These are phyloP conservation scores for Glyptemys insculpta DNA, from an alignment of 2,797 vertebrate genomes.

Conservation along the genomic window DNA sequence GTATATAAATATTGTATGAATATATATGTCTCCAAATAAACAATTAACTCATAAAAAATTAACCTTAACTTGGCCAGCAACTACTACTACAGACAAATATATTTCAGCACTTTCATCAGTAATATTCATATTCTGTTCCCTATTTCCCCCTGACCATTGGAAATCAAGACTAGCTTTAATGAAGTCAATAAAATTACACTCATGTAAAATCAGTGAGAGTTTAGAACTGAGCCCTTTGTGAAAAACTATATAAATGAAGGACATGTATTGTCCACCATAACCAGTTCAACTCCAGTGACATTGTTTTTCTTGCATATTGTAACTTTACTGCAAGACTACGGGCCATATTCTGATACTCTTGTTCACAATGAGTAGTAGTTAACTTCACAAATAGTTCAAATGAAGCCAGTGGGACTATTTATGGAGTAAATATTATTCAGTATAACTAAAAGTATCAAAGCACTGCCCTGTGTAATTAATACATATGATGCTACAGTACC, in stretches of 20 bases:
- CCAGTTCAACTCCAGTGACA: not conserved
- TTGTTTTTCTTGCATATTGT: not conserved
- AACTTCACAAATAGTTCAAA: not conserved
- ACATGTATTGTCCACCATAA: not conserved
- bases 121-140: not conserved
- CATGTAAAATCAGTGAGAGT: not conserved
- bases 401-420: constrained; percentile 28
- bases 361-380: not conserved
- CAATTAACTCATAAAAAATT: constrained; percentile 66
- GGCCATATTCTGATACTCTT: not conserved
- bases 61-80: constrained; percentile 51
- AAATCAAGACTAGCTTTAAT: constrained; percentile 25
- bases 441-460: constrained; percentile 45
- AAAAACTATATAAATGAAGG: constrained; percentile 35
- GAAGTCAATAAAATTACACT: not conserved
- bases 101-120: constrained; percentile 10
- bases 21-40: constrained; percentile 45
- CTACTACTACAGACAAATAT: constrained; percentile 35
- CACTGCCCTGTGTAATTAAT: constrained; percentile 52
- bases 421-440: constrained; percentile 45
- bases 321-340: not conserved
- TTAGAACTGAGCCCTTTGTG: not conserved
- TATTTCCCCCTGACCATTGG: constrained; percentile 6
- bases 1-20: constrained; percentile 28
- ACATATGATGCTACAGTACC: constrained; percentile 49